These are phyloP conservation scores for Flexamia atlantica DNA, from an alignment of 2,888 invertebrate genomes.

Conservation along the genomic window DNA sequence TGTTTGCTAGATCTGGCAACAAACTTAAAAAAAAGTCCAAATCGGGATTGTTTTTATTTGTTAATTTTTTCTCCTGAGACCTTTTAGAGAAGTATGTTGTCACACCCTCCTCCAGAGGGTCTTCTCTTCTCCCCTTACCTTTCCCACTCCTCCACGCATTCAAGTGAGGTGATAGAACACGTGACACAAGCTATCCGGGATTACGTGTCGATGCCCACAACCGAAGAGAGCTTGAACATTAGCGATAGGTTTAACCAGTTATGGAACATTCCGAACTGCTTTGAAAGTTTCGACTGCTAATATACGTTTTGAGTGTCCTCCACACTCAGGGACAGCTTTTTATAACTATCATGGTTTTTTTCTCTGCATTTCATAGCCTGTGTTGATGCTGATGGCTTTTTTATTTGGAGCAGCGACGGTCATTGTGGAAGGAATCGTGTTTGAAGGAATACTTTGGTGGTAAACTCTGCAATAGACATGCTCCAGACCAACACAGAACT, in stretches of 20 bases:
- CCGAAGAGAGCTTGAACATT: neutral
- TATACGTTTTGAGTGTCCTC: neutral
- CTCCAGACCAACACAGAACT: no score
- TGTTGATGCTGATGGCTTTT: neutral
- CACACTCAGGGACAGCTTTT: no score
- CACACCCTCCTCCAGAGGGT: constrained; percentile 29
- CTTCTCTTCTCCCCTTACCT: neutral
- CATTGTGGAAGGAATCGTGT: neutral
- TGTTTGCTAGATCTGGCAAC: no score
- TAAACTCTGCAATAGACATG: no score
- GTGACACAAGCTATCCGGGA: neutral
- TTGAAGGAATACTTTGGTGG: no score
- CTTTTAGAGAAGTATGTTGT: constrained; percentile 30
- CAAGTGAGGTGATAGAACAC: constrained; percentile 2
- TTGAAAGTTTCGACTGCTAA: neutral
- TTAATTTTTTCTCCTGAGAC: neutral
- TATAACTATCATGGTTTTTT: no score
- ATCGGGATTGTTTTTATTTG: neutral
- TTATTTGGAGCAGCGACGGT: neutral
- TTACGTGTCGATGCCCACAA: neutral
- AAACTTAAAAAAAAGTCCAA: no score
- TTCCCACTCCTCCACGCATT: constrained; percentile 13
- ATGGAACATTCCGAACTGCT: constrained; percentile 11
- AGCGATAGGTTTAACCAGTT: neutral
- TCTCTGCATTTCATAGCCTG: no score